phyloP scores from a whole-genome alignment of 2,888 invertebrate genomes.

The Pheosia gnoma region DNA sequence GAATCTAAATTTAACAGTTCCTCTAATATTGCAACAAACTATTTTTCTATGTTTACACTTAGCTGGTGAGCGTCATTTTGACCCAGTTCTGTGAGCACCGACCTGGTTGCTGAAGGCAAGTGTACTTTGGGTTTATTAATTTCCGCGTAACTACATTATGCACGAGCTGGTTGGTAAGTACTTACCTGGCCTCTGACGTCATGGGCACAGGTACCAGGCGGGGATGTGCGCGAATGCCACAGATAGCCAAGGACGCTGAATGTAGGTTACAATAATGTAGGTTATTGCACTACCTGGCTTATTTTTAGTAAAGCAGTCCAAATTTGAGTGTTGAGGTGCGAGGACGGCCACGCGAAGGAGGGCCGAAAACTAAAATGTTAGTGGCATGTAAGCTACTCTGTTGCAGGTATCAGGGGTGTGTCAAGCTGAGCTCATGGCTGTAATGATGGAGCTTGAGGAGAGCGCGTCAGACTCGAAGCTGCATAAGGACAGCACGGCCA shows the following conservation, averaged over 20 bases:
- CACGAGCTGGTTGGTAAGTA: conserved; percentile 55
- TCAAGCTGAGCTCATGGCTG: conserved; percentile 67
- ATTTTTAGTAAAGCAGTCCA: conserved; percentile 68
- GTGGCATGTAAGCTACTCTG: conserved; percentile 36
- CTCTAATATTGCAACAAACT: conserved; percentile 13
- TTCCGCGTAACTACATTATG: conserved; percentile 67
- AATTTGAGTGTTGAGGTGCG: conserved; percentile 49
- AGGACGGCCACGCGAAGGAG: conserved; percentile 53
- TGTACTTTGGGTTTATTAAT: conserved; percentile 70
- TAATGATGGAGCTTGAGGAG: conserved; percentile 79
- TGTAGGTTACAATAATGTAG: conserved; percentile 82
- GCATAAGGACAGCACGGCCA: conserved; percentile 69
- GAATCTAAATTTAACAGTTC: conserved; percentile 25
- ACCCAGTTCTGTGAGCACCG: conserved; percentile 63
- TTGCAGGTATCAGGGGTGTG: conserved; percentile 59
- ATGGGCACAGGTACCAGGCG: conserved; percentile 73
- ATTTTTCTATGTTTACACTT: conserved; percentile 31
- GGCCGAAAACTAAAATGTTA: conserved; percentile 48
- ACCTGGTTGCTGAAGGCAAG: conserved; percentile 65
- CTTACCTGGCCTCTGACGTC: conserved; percentile 68
- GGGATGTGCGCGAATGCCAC: conserved; percentile 70
- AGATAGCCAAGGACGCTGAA: conserved; percentile 73
- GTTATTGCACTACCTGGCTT: conserved; percentile 78
- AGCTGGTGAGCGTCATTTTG: conserved; percentile 55
- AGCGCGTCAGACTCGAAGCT: conserved; percentile 78